Evolutionary conservation across 2,888 invertebrate genomes (phyloP).

Genomic region (Pegoplata infirma): DNA sequence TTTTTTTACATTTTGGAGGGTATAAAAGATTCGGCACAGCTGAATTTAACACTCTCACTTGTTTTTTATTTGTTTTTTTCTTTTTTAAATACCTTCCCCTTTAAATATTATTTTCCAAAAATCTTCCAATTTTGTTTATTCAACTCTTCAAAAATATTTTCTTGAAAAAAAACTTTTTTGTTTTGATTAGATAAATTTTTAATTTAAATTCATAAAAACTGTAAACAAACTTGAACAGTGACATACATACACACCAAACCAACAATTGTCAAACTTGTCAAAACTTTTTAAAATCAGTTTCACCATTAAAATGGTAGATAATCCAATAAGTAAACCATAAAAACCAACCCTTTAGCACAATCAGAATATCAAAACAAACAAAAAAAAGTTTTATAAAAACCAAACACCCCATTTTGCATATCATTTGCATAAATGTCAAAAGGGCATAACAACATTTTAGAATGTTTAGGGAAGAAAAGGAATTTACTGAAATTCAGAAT

Average conservation of each 20-base stretch:
- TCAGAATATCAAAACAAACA: conserved; percentile 20
- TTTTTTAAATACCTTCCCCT: too few species aligned
- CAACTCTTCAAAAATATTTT: conserved; percentile 24
- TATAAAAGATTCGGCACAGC: too few species aligned
- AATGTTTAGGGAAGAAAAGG: background rate
- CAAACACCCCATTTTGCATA: background rate
- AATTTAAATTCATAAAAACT: conserved; percentile 56
- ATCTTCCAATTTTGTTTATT: conserved; percentile 22
- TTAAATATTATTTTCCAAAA: too few species aligned
- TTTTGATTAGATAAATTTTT: conserved; percentile 58
- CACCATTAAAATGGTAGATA: conserved; percentile 42
- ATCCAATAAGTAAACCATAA: conserved; percentile 52
- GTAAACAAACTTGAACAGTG: conserved; percentile 6
- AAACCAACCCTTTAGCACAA: conserved; percentile 58
- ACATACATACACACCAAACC: conserved; percentile 15
- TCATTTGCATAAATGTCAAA: background rate
- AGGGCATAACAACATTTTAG: background rate
- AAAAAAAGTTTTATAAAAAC: conserved; percentile 12
- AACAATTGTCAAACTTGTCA: conserved; percentile 58
- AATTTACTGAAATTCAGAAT: too few species aligned
- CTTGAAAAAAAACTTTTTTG: conserved; percentile 12
- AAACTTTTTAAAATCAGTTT: conserved; percentile 46
- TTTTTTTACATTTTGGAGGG: too few species aligned
- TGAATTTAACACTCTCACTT: too few species aligned
- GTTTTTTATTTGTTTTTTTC: too few species aligned